These are phyloP conservation scores for Mayetiola destructor DNA, from an alignment of 2,888 invertebrate species.

Conservation along the genomic window DNA sequence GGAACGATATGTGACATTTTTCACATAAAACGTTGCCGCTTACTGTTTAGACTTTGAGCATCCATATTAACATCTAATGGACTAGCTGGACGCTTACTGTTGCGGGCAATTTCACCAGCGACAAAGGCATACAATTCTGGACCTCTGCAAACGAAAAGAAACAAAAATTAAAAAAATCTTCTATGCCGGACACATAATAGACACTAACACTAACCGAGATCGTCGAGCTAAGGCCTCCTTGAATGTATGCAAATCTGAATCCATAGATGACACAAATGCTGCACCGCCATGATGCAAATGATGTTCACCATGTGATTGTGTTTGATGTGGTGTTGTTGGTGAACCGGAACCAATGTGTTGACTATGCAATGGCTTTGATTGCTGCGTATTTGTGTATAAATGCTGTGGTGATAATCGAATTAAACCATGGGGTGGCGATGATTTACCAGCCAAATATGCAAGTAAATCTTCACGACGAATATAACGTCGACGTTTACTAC, in stretches of 20 bases:
- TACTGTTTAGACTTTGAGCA: conserved; percentile 54
- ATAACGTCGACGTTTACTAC: conserved; percentile 50
- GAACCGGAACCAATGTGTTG: background rate
- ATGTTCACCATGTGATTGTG: conserved; percentile 1
- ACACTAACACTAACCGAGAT: conserved; percentile 28
- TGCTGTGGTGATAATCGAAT: conserved; percentile 4
- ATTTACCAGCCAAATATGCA: conserved; percentile 59
- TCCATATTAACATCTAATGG: conserved; percentile 62
- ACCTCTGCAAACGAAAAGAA: conserved; percentile 24
- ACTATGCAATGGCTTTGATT: conserved; percentile 3
- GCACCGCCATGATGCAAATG: background rate
- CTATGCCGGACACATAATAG: too few relatives aligned
- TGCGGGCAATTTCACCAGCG: conserved; percentile 55
- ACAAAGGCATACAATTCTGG: conserved; percentile 58
- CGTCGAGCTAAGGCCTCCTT: conserved; percentile 54
- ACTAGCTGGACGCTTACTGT: conserved; percentile 53
- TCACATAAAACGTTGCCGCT: conserved; percentile 58
- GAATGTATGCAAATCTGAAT: conserved; percentile 55
- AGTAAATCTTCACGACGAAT: conserved; percentile 62
- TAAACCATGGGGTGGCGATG: conserved; percentile 38
- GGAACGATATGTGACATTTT: conserved; percentile 29
- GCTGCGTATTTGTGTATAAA: conserved; percentile 6
- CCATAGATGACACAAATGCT: conserved; percentile 26
- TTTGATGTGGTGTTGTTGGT: background rate
- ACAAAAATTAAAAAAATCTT: conserved; percentile 17